These are phyloP conservation scores for Mantis religiosa DNA, from an alignment of 2,888 invertebrate genomes.

Conservation along the genomic window DNA sequence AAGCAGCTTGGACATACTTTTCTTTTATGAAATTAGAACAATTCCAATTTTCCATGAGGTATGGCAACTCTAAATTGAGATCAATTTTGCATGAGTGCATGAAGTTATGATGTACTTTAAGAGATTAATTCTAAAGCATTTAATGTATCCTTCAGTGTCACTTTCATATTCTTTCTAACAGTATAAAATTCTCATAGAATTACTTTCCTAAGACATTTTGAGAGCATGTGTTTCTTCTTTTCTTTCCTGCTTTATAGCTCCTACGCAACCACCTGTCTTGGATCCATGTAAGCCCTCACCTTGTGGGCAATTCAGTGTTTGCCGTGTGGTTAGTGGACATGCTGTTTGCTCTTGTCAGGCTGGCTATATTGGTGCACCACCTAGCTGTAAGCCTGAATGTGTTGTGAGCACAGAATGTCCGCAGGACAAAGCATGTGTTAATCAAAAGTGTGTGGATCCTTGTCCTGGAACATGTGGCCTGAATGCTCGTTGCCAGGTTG, in stretches of 20 bases:
- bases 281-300: conserved; percentile 76
- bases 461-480: conserved; percentile 77
- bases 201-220: not conserved
- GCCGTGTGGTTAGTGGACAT: conserved; percentile 69
- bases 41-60: no score
- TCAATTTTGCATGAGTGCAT: no score
- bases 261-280: conserved; percentile 38
- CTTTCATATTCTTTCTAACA: not conserved
- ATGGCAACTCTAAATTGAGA: no score
- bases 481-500: conserved; percentile 77
- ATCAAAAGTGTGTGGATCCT: conserved; percentile 75
- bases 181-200: not conserved
- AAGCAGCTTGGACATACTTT: no score
- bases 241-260: conserved; percentile 16
- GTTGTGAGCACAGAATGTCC: conserved; percentile 79
- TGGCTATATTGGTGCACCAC: conserved; percentile 73
- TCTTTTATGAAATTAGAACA: no score
- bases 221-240: conserved; percentile 13
- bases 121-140: no score
- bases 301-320: conserved; percentile 80
- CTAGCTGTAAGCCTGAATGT: conserved; percentile 77
- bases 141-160: not conserved
- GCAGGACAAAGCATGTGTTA: conserved; percentile 74
- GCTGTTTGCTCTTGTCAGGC: conserved; percentile 76
- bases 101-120: no score